These are phyloP conservation scores for Halocaridina rubra DNA, from an alignment of 2,888 invertebrate genomes.

Conservation along the genomic window DNA sequence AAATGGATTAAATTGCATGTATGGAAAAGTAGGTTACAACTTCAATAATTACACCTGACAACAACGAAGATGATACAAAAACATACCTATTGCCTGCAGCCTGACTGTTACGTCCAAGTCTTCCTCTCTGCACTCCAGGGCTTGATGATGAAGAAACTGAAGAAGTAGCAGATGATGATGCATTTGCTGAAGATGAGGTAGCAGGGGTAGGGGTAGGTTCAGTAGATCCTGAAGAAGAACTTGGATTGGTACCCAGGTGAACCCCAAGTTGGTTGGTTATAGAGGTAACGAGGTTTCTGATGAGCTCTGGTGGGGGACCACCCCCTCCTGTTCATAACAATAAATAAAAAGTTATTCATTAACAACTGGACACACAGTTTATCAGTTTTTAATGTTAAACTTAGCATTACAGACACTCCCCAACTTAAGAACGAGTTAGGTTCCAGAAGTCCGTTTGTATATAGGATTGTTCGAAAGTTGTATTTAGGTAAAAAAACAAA, in stretches of 20 bases:
- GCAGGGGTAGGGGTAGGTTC: neutral
- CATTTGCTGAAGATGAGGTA: slow-evolving; percentile 10
- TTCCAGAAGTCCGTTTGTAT: too few relatives aligned
- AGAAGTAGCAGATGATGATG: slow-evolving; percentile 64
- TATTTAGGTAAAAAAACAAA: too few relatives aligned
- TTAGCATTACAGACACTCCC: too few relatives aligned
- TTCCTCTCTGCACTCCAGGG: slow-evolving; percentile 26
- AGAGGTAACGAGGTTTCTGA: slow-evolving; percentile 72
- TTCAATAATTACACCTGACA: too few relatives aligned
- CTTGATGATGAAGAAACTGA: slow-evolving; percentile 75
- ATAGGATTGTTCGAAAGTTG: too few relatives aligned
- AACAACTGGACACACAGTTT: too few relatives aligned
- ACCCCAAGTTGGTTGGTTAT: slow-evolving; percentile 56
- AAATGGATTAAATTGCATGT: too few relatives aligned
- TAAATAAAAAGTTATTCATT: too few relatives aligned
- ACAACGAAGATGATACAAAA: too few relatives aligned
- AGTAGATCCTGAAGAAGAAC: slow-evolving; percentile 21
- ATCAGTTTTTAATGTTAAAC: too few relatives aligned
- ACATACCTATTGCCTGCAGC: slow-evolving; percentile 73
- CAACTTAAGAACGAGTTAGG: too few relatives aligned
- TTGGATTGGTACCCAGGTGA: slow-evolving; percentile 31
- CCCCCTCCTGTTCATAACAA: slow-evolving; percentile 67
- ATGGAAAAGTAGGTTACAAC: too few relatives aligned
- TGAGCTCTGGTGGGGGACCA: slow-evolving; percentile 70
- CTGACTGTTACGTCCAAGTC: slow-evolving; percentile 69